These are phyloP conservation scores for Cyphomyrus discorhynchus DNA, from an alignment of 2,113 vertebrate species.

Conservation along the genomic window DNA sequence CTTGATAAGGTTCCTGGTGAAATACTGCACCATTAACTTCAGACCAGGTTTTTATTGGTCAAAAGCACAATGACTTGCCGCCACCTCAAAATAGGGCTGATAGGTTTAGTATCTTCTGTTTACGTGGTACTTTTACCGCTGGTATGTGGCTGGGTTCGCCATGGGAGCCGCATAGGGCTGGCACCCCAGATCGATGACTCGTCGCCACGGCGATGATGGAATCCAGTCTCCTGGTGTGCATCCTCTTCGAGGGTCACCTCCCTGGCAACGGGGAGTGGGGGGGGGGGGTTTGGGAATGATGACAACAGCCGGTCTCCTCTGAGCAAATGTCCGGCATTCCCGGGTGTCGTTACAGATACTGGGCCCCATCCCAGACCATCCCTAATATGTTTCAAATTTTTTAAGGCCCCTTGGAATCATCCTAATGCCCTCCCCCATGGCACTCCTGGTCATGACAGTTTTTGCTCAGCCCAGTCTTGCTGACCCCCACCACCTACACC, in stretches of 20 bases:
- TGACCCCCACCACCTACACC: not conserved
- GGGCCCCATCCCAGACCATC: no score
- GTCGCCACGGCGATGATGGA: not conserved
- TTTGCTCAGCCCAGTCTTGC: not conserved
- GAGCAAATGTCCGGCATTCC: not conserved
- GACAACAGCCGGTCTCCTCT: not conserved
- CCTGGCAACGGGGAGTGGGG: not conserved
- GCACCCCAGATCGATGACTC: not conserved
- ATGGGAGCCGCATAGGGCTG: not conserved
- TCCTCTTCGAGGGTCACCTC: not conserved
- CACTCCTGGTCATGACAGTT: not conserved
- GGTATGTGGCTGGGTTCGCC: not conserved
- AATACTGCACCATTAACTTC: not conserved
- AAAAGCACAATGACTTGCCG: not conserved
- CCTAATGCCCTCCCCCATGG: no score
- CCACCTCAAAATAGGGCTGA: not conserved
- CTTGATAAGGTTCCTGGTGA: not conserved
- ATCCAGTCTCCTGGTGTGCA: not conserved
- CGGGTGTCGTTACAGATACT: no score
- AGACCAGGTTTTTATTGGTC: not conserved
- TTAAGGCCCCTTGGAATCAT: no score
- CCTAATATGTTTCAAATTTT: no score
- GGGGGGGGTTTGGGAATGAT: not conserved
- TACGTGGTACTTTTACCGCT: not conserved
- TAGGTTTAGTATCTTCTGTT: not conserved